Evolutionary conservation across 2,888 invertebrate genomes (phyloP).

Genomic region (Nomada ruficornis): DNA sequence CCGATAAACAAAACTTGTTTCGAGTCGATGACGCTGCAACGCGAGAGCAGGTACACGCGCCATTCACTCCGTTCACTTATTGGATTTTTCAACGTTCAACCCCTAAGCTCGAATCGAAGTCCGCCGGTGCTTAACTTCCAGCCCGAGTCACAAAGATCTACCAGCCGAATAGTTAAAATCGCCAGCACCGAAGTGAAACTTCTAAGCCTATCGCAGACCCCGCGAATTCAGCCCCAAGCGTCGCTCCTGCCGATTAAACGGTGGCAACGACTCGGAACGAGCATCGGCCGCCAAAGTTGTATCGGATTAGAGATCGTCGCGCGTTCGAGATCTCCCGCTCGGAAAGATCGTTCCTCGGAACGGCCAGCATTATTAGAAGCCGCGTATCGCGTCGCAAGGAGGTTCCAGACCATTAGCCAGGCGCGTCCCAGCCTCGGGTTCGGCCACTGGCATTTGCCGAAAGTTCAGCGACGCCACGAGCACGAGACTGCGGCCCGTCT

Average conservation of each 20-base stretch:
- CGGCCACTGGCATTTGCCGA: slow-evolving; percentile 65
- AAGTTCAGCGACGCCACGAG: slow-evolving; percentile 56
- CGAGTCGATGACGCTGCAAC: slow-evolving; percentile 29
- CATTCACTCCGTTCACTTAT: no score
- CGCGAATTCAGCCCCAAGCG: not conserved
- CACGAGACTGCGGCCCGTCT: no score
- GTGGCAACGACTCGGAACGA: slow-evolving; percentile 9
- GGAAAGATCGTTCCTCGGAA: slow-evolving; percentile 11
- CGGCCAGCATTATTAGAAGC: slow-evolving; percentile 63
- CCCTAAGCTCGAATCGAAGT: no score
- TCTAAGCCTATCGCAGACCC: no score
- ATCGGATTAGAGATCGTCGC: slow-evolving; percentile 37
- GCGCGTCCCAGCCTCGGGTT: slow-evolving; percentile 47
- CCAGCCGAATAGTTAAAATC: no score
- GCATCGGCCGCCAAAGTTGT: slow-evolving; percentile 13
- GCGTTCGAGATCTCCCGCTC: slow-evolving; percentile 22
- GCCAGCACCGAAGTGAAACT: no score
- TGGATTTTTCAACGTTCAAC: not conserved
- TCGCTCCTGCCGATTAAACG: not conserved
- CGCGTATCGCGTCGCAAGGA: slow-evolving; percentile 13
- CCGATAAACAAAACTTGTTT: slow-evolving; percentile 29
- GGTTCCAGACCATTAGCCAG: slow-evolving; percentile 68
- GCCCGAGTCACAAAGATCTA: no score
- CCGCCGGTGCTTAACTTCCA: no score
- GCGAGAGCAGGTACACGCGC: no score